Percentiles rank a stretch among this genome's conserved stretches.
These are phyloP conservation scores for Cephus cinctus DNA, from an alignment of 1,140 invertebrate genomes.

Conservation along the genomic window DNA sequence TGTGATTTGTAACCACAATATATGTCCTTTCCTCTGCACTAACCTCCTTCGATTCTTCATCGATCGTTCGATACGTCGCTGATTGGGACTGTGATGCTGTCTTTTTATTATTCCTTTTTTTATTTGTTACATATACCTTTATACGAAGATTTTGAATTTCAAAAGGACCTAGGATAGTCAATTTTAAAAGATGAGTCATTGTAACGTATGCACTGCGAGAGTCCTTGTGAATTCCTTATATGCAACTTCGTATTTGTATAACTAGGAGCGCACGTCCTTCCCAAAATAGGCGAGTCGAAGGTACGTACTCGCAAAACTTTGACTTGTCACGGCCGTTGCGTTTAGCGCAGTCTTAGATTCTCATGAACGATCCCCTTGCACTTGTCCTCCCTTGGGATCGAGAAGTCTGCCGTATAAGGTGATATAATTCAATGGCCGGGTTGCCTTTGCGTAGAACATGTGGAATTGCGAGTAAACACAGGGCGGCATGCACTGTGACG, in stretches of 20 bases:
- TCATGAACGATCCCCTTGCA: constrained; percentile 14
- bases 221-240: too few relatives aligned
- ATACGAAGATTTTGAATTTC: too few relatives aligned
- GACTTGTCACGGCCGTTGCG: neutral
- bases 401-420: constrained; percentile 23
- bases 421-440: constrained; percentile 29
- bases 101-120: too few relatives aligned
- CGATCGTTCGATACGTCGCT: too few relatives aligned
- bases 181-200: too few relatives aligned
- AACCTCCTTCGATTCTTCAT: too few relatives aligned
- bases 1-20: constrained; percentile 32
- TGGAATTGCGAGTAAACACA: neutral
- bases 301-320: neutral
- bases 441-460: neutral
- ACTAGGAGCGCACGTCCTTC: neutral
- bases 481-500: neutral
- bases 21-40: too few relatives aligned
- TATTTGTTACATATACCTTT: too few relatives aligned
- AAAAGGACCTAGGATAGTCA: too few relatives aligned
- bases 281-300: constrained; percentile 2
- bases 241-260: too few relatives aligned
- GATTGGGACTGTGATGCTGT: too few relatives aligned
- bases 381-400: constrained; percentile 14
- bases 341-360: constrained; percentile 2
- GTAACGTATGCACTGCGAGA: too few relatives aligned